Evolutionary conservation across 2,797 vertebrate genomes (phyloP).

Genomic region (Oreonectes daqikongensis): DNA sequence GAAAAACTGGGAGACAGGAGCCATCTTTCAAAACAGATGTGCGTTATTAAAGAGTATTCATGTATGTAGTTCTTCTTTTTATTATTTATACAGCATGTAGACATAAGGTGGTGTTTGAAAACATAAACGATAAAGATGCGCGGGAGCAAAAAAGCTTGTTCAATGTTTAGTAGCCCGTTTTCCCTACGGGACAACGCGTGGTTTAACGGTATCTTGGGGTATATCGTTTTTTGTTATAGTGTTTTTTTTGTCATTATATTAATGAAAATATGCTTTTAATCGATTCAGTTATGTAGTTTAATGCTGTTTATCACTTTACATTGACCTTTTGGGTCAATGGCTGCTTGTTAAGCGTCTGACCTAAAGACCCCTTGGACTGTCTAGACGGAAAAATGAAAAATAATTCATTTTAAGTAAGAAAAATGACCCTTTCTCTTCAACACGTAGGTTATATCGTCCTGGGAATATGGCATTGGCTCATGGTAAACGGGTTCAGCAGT

Average conservation of each 20-base stretch:
- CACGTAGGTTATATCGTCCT: neutral
- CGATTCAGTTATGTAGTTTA: neutral
- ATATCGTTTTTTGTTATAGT: neutral
- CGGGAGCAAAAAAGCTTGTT: neutral
- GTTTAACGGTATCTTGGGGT: neutral
- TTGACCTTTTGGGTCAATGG: constrained; percentile 30
- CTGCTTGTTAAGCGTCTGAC: constrained; percentile 61
- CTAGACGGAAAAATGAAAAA: constrained; percentile 5
- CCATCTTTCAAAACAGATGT: constrained; percentile 68
- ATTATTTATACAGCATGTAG: neutral
- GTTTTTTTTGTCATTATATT: too few species aligned
- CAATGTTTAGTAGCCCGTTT: too few species aligned
- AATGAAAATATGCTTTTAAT: neutral
- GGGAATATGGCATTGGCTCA: constrained; percentile 1
- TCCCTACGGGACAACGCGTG: neutral
- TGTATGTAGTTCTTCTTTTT: neutral
- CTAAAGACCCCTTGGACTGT: constrained; percentile 61
- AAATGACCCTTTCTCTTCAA: neutral
- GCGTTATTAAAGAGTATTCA: constrained; percentile 72
- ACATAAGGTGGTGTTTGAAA: neutral
- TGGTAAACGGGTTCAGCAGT: neutral
- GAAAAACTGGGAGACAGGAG: constrained; percentile 64
- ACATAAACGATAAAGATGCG: neutral
- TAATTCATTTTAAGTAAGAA: neutral
- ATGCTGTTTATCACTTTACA: constrained; percentile 23